Evolutionary conservation across 2,888 invertebrate genomes (phyloP).

Genomic region (Folsomia candida): DNA sequence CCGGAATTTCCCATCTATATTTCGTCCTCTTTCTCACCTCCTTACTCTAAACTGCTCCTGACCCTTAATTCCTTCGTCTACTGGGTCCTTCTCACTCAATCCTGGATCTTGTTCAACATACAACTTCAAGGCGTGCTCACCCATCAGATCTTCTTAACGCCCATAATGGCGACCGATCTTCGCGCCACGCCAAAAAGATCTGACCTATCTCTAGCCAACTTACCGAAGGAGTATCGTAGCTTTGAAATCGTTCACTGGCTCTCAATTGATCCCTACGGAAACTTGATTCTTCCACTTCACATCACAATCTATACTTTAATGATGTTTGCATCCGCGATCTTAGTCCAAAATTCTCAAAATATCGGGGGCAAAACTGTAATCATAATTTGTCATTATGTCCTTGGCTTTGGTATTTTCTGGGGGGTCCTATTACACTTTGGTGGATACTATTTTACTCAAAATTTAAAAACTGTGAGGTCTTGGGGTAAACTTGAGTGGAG

Average conservation of each 20-base stretch:
- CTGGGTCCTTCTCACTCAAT: no score
- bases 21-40: no score
- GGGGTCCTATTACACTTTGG: neutral
- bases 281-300: neutral
- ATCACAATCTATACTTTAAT: neutral
- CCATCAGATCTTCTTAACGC: no score
- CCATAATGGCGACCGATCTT: no score
- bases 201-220: no score
- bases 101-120: no score
- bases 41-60: no score
- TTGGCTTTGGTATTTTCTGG: neutral
- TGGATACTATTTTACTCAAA: neutral
- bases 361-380: neutral
- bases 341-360: neutral
- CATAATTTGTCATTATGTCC: neutral
- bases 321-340: neutral
- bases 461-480: neutral
- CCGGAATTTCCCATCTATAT: no score
- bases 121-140: no score
- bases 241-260: neutral
- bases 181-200: no score
- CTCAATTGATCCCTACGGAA: neutral
- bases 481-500: neutral
- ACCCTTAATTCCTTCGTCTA: no score
- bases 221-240: no score